Evolutionary conservation across 2,888 invertebrate genomes (phyloP).

Genomic region (Drosophila gaucha): DNA sequence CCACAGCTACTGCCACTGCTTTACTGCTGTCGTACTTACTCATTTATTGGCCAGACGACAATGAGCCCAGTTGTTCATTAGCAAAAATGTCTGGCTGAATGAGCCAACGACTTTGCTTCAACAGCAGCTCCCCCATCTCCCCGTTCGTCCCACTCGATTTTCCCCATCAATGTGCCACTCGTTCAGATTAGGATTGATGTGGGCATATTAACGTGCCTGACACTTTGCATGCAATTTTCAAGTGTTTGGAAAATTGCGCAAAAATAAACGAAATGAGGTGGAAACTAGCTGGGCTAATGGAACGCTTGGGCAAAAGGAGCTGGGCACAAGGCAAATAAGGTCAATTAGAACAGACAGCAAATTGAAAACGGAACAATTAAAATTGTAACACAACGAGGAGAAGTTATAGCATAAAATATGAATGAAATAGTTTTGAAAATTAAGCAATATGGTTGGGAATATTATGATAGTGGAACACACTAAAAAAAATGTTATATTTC

Average conservation of each 20-base stretch:
- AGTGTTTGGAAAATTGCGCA: slow-evolving; percentile 26
- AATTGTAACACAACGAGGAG: neutral
- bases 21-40: slow-evolving; percentile 34
- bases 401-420: too few species aligned
- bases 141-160: neutral
- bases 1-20: slow-evolving; percentile 5
- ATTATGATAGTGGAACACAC: neutral
- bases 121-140: neutral
- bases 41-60: slow-evolving; percentile 64
- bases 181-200: slow-evolving; percentile 68
- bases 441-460: too few species aligned
- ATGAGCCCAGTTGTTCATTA: slow-evolving; percentile 53
- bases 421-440: too few species aligned
- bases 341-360: slow-evolving; percentile 20
- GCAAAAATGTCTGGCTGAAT: slow-evolving; percentile 38
- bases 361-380: neutral
- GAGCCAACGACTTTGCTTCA: slow-evolving; percentile 8
- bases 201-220: slow-evolving; percentile 55
- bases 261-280: slow-evolving; percentile 17
- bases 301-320: neutral
- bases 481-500: neutral
- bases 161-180: slow-evolving; percentile 22
- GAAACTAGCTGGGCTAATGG: slow-evolving; percentile 3
- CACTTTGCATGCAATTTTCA: slow-evolving; percentile 35
- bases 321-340: slow-evolving; percentile 22